phyloP scores from a whole-genome alignment of 1,140 invertebrate genomes.

The Himalopsyche phryganea region DNA sequence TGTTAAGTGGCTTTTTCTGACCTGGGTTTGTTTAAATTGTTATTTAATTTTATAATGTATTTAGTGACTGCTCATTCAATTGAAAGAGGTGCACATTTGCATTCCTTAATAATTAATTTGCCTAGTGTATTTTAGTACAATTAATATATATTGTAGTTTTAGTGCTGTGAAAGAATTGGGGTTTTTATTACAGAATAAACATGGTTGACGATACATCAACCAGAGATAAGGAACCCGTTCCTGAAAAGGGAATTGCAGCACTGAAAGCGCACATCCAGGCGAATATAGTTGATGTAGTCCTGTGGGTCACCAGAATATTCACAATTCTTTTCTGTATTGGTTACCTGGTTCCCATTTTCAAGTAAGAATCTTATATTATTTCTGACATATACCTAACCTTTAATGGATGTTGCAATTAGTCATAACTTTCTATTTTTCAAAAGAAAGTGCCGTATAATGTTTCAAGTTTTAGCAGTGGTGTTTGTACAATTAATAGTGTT shows the following conservation, averaged over 20 bases:
- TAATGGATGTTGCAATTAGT: not conserved
- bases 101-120: too few species aligned
- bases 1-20: too few species aligned
- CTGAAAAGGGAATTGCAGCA: slow-evolving; percentile 51
- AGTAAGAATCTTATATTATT: slow-evolving; percentile 62
- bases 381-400: not conserved
- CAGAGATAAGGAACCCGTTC: not conserved
- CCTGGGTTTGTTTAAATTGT: too few species aligned
- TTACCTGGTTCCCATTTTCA: slow-evolving; percentile 85
- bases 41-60: too few species aligned
- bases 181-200: not conserved
- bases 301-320: slow-evolving; percentile 79
- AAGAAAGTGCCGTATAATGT: too few species aligned
- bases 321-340: slow-evolving; percentile 78
- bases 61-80: too few species aligned
- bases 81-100: too few species aligned
- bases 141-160: too few species aligned
- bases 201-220: slow-evolving; percentile 10
- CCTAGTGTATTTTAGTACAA: too few species aligned
- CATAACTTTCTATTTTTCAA: not conserved
- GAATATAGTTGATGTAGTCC: slow-evolving; percentile 80
- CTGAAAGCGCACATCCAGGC: slow-evolving; percentile 69
- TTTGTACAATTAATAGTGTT: too few species aligned
- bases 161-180: too few species aligned
- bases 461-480: too few species aligned